These are phyloP conservation scores for Pseudonaja textilis DNA, from an alignment of 2,113 vertebrate species.

Conservation along the genomic window DNA sequence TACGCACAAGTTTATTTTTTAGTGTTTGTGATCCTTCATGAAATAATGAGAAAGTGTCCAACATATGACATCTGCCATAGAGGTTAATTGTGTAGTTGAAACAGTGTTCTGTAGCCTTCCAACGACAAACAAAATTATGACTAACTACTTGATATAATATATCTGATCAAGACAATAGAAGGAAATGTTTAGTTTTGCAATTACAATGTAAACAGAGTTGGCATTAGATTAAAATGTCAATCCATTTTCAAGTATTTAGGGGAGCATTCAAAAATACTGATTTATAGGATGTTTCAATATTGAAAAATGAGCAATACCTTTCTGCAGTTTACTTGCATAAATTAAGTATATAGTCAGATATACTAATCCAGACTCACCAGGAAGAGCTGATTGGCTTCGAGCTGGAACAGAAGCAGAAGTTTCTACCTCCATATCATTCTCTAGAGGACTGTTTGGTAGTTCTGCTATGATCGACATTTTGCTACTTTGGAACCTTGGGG, in stretches of 20 bases:
- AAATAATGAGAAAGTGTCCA: neutral
- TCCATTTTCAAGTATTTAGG: neutral
- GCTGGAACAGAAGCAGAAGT: constrained; percentile 38
- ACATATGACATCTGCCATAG: neutral
- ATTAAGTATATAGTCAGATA: neutral
- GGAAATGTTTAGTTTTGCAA: neutral
- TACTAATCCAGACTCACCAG: constrained; percentile 58
- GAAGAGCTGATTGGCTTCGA: constrained; percentile 40
- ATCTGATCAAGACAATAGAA: neutral
- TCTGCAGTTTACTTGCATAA: neutral
- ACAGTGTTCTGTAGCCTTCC: neutral
- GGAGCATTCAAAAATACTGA: neutral
- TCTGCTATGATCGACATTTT: constrained; percentile 69
- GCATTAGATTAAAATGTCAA: neutral
- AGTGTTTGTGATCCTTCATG: neutral
- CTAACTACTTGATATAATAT: neutral
- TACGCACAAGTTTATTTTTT: neutral
- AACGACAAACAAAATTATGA: neutral
- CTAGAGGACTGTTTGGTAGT: constrained; percentile 43
- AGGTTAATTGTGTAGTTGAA: neutral
- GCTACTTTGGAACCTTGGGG: constrained; percentile 55
- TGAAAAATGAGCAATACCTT: neutral
- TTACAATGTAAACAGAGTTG: neutral
- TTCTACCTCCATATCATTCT: constrained; percentile 71
- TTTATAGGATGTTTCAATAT: neutral